Evolutionary conservation across 2,113 vertebrate genomes (phyloP).

Genomic region (Saccopteryx bilineata): DNA sequence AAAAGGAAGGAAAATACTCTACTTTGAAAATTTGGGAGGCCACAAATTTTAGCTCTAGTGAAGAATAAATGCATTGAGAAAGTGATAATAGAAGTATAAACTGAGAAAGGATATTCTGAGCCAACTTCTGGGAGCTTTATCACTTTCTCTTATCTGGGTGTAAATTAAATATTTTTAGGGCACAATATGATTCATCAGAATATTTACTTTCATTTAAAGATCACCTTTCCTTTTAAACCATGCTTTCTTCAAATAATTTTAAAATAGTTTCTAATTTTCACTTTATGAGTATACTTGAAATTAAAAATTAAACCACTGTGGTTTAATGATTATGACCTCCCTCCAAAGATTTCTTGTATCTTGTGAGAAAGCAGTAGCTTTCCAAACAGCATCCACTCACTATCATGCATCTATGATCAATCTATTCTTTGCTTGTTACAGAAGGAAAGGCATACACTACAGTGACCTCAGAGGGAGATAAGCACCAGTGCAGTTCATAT

Average conservation of each 20-base stretch:
- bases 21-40: background rate
- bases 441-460: background rate
- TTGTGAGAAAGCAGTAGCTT: background rate
- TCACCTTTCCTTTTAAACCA: background rate
- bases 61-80: background rate
- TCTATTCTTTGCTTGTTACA: background rate
- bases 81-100: background rate
- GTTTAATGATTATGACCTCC: background rate
- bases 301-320: background rate
- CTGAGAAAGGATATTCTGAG: background rate
- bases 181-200: background rate
- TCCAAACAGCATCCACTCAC: background rate
- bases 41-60: background rate
- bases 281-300: background rate
- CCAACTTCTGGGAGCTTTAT: background rate
- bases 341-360: background rate
- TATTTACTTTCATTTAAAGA: background rate
- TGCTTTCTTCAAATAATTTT: background rate
- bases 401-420: background rate
- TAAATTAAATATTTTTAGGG: conserved; percentile 41
- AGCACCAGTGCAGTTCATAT: conserved; percentile 5
- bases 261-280: background rate
- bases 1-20: background rate
- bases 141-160: background rate
- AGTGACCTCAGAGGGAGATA: conserved; percentile 41